Evolutionary conservation across 2,113 vertebrate genomes (phyloP), one percentile per base, ranked within the genome.

Genomic region (Hipposideros armiger): DNA sequence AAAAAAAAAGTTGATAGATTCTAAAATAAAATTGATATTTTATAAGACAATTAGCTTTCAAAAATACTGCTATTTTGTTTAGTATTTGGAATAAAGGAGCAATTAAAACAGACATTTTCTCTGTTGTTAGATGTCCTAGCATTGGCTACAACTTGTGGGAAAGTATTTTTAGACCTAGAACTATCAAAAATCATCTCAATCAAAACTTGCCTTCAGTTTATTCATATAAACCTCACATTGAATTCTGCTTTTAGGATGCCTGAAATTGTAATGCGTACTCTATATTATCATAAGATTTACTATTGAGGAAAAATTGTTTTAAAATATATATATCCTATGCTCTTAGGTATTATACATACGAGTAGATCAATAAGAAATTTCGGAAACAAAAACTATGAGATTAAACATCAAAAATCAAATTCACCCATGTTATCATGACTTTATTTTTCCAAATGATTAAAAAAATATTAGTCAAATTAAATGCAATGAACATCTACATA

Each of bases 401-500:
- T 88, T 90, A n/a, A 52, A 85, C 83, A 30, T 11, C 4, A 82
- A 52, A 85, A 86, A 26, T 11, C 4, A 82, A 60, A 89, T 86
- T 91, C 1, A 81, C 3, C 13, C n/a, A n/a, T 72, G 22, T 84
- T 58, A 81, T 30, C 15, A 77, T 40, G 28, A 91, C 5, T 4
- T 90, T 56, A 40, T 70, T 95, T 89, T 42, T 50, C n/a, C 32
- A 70, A 91, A 91, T 91, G 24, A 91, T 50, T 74, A 52, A 88
- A 87, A 84, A 67, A 15, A 4, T 74, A 2, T 16, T 60, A 62
- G 7, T 84, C 32, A 73, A 90, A 76, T 67, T 82, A 87, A 95
- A 72, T 67, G n/a, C 26, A 91, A 42, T 36, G 8, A 84, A 40
- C 6, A 7, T 42, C 40, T 85, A 42, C 36, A 77, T 17, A 45